These are phyloP conservation scores for Carcina quercana DNA, from an alignment of 2,888 invertebrate genomes.

Conservation along the genomic window DNA sequence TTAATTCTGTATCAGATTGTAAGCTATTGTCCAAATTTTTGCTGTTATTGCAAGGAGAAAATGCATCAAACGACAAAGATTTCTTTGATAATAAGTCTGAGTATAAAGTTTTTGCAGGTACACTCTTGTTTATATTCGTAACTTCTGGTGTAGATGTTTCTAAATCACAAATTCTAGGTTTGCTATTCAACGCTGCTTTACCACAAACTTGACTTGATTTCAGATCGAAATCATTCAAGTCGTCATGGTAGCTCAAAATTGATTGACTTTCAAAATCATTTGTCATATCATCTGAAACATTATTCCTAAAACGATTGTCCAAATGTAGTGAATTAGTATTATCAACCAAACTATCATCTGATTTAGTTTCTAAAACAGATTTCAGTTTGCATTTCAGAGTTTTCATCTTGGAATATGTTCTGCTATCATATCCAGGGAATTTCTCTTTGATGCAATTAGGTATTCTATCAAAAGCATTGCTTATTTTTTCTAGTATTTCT, in stretches of 20 bases:
- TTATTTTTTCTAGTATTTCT: conserved; percentile 77
- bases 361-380: conserved; percentile 48
- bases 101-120: conserved; percentile 35
- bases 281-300: conserved; percentile 20
- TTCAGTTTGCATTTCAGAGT: conserved; percentile 74
- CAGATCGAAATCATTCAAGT: conserved; percentile 38
- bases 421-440: conserved; percentile 75
- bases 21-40: conserved; percentile 25
- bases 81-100: conserved; percentile 38
- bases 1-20: conserved; percentile 29
- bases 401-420: conserved; percentile 72
- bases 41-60: conserved; percentile 34
- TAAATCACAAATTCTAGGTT: conserved; percentile 12
- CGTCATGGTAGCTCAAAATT: conserved; percentile 25
- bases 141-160: conserved; percentile 46
- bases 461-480: conserved; percentile 76
- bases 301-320: conserved; percentile 18
- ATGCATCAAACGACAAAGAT: conserved; percentile 39
- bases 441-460: conserved; percentile 75
- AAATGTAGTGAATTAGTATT: no score
- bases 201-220: conserved; percentile 24
- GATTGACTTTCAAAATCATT: conserved; percentile 27
- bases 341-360: conserved; percentile 31
- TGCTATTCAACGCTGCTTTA: conserved; percentile 15
- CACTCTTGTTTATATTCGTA: conserved; percentile 25